Percentiles rank a stretch among this genome's conserved stretches.
phyloP scores from a whole-genome alignment of 2,888 invertebrate genomes.

The Neria commutata region DNA sequence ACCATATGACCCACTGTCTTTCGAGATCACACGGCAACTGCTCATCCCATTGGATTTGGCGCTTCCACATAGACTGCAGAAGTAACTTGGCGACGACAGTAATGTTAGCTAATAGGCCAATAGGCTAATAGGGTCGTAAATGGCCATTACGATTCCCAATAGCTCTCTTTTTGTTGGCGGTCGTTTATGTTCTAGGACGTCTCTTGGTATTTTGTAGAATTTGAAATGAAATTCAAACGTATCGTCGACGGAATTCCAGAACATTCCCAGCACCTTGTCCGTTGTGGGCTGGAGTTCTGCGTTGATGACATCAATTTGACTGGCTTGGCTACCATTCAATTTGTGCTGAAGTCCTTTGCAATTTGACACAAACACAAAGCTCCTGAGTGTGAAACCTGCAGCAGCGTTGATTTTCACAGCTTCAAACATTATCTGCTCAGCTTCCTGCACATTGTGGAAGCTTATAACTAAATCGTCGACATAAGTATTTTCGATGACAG shows the following conservation, averaged over 20 bases:
- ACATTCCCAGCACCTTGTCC: constrained; percentile 27
- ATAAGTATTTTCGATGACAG: constrained; percentile 26
- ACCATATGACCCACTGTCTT: constrained; percentile 14
- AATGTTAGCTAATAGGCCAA: constrained; percentile 30
- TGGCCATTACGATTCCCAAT: constrained; percentile 35
- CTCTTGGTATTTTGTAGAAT: constrained; percentile 10
- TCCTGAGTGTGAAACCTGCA: too few relatives aligned
- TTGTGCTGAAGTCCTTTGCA: background rate
- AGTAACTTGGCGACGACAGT: constrained; percentile 9
- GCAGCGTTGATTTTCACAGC: constrained; percentile 8
- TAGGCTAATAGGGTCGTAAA: constrained; percentile 39
- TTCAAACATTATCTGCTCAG: constrained; percentile 34
- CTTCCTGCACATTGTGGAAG: constrained; percentile 39
- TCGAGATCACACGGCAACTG: too few relatives aligned
- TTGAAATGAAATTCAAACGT: constrained; percentile 26
- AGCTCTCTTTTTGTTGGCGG: constrained; percentile 34
- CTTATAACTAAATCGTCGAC: too few relatives aligned
- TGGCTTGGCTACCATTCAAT: background rate
- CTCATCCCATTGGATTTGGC: too few relatives aligned
- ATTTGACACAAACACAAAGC: constrained; percentile 19
- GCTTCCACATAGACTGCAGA: constrained; percentile 1
- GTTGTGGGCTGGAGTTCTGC: background rate
- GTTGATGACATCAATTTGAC: background rate
- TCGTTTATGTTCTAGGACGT: constrained; percentile 15
- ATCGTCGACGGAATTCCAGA: constrained; percentile 26